Conservation (phyloP, 2,113 vertebrate species). For the Calidris pygmaea region DNA sequence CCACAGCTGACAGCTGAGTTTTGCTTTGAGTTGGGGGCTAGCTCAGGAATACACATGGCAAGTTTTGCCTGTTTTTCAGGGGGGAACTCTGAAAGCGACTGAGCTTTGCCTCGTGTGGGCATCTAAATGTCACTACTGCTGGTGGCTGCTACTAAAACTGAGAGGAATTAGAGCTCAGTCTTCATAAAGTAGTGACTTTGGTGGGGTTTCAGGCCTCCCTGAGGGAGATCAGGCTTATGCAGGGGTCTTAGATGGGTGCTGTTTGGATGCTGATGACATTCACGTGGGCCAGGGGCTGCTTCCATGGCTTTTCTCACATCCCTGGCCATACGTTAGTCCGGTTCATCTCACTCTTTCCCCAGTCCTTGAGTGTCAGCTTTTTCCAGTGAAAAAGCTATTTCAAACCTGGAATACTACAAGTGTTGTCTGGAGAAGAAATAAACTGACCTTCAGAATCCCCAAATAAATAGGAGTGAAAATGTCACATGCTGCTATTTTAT, state of each 20-base stretch:
- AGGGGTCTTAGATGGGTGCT: neutral
- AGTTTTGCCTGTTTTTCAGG: neutral
- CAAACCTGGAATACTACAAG: neutral
- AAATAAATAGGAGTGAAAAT: neutral
- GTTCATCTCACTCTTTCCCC: neutral
- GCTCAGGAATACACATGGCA: rapidly evolving
- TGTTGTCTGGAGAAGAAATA: neutral
- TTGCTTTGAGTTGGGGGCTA: neutral
- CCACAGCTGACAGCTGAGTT: neutral
- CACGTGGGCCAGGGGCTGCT: neutral
- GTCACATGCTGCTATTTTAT: neutral
- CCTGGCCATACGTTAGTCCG: neutral
- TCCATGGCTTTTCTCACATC: neutral
- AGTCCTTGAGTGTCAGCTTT: neutral
- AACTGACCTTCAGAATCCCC: neutral
- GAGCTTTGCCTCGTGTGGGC: neutral
- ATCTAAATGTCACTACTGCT: neutral
- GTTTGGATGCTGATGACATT: neutral
- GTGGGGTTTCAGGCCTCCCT: neutral
- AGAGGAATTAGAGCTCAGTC: neutral
- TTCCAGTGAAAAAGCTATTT: neutral
- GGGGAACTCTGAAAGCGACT: neutral
- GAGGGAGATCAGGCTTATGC: neutral
- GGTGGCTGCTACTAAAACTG: neutral
- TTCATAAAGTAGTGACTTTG: neutral